These are phyloP conservation scores for Eclectus roratus DNA, from an alignment of 2,113 vertebrate species.

Conservation along the genomic window DNA sequence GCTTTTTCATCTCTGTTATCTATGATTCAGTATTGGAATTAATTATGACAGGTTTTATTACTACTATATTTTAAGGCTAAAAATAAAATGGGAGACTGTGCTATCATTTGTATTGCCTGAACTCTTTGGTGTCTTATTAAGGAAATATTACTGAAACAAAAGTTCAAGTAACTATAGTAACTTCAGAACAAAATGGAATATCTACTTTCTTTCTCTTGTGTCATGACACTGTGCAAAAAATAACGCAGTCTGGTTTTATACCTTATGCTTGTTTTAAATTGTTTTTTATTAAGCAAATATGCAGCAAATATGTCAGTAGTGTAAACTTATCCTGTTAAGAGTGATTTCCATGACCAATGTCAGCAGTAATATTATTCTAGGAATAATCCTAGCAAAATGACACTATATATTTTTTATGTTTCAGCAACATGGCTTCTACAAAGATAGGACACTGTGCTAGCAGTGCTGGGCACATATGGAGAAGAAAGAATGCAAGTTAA, in stretches of 20 bases:
- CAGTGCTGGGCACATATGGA: neutral
- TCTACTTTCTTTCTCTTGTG: neutral
- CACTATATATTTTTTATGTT: neutral
- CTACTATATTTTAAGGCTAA: constrained; percentile 23
- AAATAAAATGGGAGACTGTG: neutral
- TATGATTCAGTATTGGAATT: neutral
- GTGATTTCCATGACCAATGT: neutral
- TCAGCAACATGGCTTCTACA: neutral
- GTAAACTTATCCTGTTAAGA: neutral
- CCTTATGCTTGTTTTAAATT: neutral
- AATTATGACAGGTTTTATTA: neutral
- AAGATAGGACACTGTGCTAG: neutral
- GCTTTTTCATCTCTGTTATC: neutral
- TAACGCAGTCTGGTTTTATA: neutral
- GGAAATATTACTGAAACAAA: neutral
- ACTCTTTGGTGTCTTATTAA: neutral
- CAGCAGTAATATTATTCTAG: neutral
- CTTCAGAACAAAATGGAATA: neutral
- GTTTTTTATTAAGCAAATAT: neutral
- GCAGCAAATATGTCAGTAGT: neutral
- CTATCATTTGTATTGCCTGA: neutral
- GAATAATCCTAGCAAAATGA: neutral
- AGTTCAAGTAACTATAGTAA: neutral
- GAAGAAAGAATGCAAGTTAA: constrained; percentile 6
- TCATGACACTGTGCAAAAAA: neutral